Evolutionary conservation across 37 sponge, comb jelly and placozoan genomes (phyloP), one percentile per base, ranked within the genome.

Genomic region (Geodia barretti): DNA sequence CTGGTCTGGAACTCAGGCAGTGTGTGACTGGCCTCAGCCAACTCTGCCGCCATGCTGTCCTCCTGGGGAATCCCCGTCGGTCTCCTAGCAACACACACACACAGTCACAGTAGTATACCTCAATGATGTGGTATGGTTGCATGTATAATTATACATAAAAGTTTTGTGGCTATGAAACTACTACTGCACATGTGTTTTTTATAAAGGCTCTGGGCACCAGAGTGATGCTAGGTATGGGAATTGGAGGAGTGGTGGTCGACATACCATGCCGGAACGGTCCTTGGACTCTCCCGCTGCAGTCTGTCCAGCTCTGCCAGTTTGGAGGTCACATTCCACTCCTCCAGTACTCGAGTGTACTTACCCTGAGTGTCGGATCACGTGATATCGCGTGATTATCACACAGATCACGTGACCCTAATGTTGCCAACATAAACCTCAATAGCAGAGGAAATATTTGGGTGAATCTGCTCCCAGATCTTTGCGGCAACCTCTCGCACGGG

Each of bases 391-490:
- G n/a, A n/a, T n/a, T n/a, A n/a, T n/a, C n/a, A n/a, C n/a, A n/a
- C n/a, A n/a, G 20, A 65, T 65, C 7, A 8, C n/a, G 67, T 25
- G 20, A 65, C 20, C 26, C 7, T 65, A 25, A 8, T 8, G 7
- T 34, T 36, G n/a, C 8, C 25, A 24, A 70, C 39, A 58, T 41
- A 7, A 3, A 87, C 88, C 64, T 88, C 77, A 29, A 88, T 39
- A 7, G 71, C 77, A 38, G 29, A 8, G n/a, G 39, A 2, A 1
- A 88, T 39, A 1, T 70, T 72, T 14, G 76, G 59, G 34, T 75
- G 72, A 25, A 81, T 82, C 40, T 88, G 88, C 28, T 77, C 37
- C 82, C 77, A 76, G 38, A 62, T 69, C 14, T 81, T 61, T 17
- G 66, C 72, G 5, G 77, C 76, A 1, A 77, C 37, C 26, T 70